Evolutionary conservation across 2,888 invertebrate species (phyloP).

Genomic region (Drosophila subquinaria): DNA sequence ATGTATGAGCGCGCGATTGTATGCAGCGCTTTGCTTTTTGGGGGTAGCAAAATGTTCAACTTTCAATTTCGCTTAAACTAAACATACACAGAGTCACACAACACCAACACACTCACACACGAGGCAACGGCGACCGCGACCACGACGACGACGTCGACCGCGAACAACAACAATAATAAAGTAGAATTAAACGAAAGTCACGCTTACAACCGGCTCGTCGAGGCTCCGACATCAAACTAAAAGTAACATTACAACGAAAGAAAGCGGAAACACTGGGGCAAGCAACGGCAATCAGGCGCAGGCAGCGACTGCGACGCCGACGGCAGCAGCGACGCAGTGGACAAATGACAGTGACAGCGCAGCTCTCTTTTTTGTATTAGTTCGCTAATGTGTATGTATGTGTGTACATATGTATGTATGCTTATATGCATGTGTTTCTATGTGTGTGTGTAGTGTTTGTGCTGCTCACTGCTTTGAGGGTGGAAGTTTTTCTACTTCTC

Average conservation of each 20-base stretch:
- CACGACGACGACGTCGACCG: constrained; percentile 28
- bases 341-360: constrained; percentile 68
- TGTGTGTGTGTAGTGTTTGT: constrained; percentile 50
- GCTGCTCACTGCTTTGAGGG: constrained; percentile 73
- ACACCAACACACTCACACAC: constrained; percentile 45
- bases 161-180: constrained; percentile 70
- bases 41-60: constrained; percentile 79
- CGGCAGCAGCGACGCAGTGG: constrained; percentile 71
- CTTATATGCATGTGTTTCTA: constrained; percentile 45
- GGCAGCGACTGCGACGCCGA: constrained; percentile 60
- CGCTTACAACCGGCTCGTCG: constrained; percentile 80
- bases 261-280: constrained; percentile 82
- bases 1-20: constrained; percentile 75
- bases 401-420: constrained; percentile 39
- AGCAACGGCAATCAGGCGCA: constrained; percentile 70
- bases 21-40: constrained; percentile 81
- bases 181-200: constrained; percentile 79
- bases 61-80: constrained; percentile 80
- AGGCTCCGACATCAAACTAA: constrained; percentile 81
- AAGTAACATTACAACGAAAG: constrained; percentile 82
- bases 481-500: constrained; percentile 81
- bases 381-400: constrained; percentile 62
- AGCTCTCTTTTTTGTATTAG: constrained; percentile 72
- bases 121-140: constrained; percentile 52
- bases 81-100: constrained; percentile 59